Evolutionary conservation across 2,888 invertebrate species (phyloP).

Genomic region (Melinopterus prodromus): DNA sequence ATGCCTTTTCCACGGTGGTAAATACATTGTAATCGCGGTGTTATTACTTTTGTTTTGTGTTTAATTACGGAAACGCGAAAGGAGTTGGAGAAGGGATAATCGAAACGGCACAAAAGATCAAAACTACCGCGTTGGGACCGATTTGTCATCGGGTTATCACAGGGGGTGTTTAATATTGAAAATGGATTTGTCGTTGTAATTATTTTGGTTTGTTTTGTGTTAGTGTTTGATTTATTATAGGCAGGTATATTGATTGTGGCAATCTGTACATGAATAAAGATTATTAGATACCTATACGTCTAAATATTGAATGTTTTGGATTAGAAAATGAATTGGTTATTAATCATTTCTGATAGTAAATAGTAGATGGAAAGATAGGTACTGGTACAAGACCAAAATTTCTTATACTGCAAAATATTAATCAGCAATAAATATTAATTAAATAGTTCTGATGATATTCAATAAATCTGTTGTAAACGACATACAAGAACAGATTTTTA

Average conservation of each 20-base stretch:
- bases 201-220: neutral
- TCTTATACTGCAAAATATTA: too few species aligned
- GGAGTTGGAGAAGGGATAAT: neutral
- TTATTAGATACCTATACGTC: neutral
- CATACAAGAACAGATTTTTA: too few species aligned
- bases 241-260: neutral
- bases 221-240: neutral
- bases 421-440: too few species aligned
- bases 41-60: slow-evolving; percentile 16
- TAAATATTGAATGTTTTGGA: too few species aligned
- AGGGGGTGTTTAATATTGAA: neutral
- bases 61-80: slow-evolving; percentile 12
- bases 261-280: neutral
- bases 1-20: slow-evolving; percentile 14
- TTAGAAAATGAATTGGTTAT: too few species aligned
- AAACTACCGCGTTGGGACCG: neutral
- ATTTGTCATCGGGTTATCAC: neutral
- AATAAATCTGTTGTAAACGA: too few species aligned
- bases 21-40: slow-evolving; percentile 15
- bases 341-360: too few species aligned
- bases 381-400: too few species aligned
- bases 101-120: neutral
- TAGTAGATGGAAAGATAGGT: too few species aligned
- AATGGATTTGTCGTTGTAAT: neutral
- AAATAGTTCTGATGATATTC: too few species aligned